Evolutionary conservation across 2,797 vertebrate species (phyloP).

Genomic region (Acrossocheilus fasciatus): DNA sequence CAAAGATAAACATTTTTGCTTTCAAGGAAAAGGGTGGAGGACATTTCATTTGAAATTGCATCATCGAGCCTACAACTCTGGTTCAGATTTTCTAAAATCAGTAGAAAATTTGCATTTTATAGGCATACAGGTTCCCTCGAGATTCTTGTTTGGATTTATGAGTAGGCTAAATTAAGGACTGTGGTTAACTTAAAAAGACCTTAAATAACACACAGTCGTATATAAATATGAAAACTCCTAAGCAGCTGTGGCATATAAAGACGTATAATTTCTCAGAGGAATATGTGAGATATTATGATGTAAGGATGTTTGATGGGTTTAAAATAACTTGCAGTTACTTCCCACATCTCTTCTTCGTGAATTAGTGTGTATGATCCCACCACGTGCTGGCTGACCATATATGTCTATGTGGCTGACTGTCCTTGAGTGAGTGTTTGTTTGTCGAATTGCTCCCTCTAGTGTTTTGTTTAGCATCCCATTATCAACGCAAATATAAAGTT

Average conservation of each 20-base stretch:
- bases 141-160: not conserved
- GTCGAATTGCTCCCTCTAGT: slow-evolving; percentile 12
- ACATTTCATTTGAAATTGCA: no score
- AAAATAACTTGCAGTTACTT: no score
- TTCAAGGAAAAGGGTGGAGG: not conserved
- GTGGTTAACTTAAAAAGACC: not conserved
- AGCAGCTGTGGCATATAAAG: not conserved
- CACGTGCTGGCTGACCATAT: no score
- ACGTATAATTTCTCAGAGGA: not conserved
- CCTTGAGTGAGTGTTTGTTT: not conserved
- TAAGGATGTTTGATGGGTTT: no score
- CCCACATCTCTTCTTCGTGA: no score
- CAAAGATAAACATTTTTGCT: no score
- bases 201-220: not conserved
- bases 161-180: not conserved
- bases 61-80: no score
- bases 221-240: not conserved
- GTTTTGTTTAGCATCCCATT: not conserved
- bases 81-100: not conserved
- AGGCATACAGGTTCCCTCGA: not conserved
- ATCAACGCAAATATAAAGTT: not conserved
- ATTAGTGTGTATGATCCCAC: not conserved
- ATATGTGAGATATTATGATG: not conserved
- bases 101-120: not conserved
- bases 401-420: no score